phyloP scores from a whole-genome alignment of 2,888 invertebrate genomes.

The Matsumyia berberina region DNA sequence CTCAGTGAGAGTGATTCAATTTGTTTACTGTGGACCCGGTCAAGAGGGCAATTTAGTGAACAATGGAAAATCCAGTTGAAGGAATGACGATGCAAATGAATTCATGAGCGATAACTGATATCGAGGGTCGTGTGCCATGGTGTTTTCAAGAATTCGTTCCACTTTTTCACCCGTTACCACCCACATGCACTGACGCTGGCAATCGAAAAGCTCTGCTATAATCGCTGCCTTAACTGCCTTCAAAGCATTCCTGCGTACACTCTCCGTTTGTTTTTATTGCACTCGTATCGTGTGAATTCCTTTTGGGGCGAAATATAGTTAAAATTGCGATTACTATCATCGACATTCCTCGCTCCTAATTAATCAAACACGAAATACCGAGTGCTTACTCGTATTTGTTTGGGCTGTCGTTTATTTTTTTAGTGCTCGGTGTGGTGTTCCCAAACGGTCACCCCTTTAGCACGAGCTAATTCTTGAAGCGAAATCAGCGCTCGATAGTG shows the following conservation, averaged over 20 bases:
- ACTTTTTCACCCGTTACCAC: no score
- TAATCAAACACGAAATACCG: conserved; percentile 15
- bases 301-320: not conserved
- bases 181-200: not conserved
- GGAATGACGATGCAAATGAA: no score
- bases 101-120: no score
- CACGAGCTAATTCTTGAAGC: not conserved
- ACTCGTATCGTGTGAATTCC: not conserved
- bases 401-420: no score
- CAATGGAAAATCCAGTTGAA: no score
- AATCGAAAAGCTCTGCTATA: not conserved
- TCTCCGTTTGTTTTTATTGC: conserved; percentile 2
- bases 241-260: not conserved
- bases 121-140: no score
- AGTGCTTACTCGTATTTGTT: conserved; percentile 2
- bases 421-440: conserved; percentile 1
- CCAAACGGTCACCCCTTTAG: conserved; percentile 8
- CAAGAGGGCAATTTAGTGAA: no score
- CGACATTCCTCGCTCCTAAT: conserved; percentile 9
- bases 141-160: no score
- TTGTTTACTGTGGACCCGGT: no score
- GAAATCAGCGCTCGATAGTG: conserved; percentile 14
- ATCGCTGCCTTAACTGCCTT: not conserved
- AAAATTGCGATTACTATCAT: conserved; percentile 8
- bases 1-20: no score